A percentile compares a stretch with the other conserved stretches of the same genome.
These are phyloP conservation scores for Spongilla lacustris DNA, from an alignment of 37 sponge, comb jelly and placozoan genomes.

Conservation along the genomic window DNA sequence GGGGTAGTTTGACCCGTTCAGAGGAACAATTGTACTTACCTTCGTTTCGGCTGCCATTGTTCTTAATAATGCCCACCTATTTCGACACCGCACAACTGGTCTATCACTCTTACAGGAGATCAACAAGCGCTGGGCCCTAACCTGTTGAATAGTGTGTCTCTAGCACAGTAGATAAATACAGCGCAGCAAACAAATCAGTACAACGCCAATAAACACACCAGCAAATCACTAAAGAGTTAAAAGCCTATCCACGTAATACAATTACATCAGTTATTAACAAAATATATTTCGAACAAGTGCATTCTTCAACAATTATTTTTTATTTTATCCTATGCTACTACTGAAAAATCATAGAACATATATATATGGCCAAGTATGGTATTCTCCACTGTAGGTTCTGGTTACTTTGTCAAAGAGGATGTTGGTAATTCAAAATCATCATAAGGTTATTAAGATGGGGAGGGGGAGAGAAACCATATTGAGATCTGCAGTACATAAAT, in stretches of 20 bases:
- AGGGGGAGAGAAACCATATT: too few species aligned
- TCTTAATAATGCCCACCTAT: background rate
- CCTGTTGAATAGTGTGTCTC: background rate
- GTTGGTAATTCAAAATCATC: too few species aligned
- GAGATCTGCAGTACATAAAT: too few species aligned
- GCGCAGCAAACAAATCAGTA: background rate
- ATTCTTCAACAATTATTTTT: background rate
- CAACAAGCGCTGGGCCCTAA: background rate
- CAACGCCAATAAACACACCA: background rate
- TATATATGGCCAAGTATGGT: too few species aligned
- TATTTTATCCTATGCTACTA: too few species aligned
- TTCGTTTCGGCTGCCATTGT: background rate
- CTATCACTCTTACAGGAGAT: background rate
- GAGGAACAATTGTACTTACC: constrained; percentile 4
- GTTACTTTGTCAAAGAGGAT: too few species aligned
- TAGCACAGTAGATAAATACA: background rate
- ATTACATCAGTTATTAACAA: too few species aligned
- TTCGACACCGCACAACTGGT: background rate
- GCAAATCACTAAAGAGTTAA: background rate
- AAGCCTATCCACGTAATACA: background rate
- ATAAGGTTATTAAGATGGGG: too few species aligned
- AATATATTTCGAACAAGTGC: background rate
- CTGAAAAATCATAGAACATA: too few species aligned
- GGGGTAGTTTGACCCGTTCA: constrained; percentile 9
- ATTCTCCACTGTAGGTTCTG: too few species aligned